Percentiles rank a stretch among this genome's conserved stretches.
Evolutionary conservation across 2,888 invertebrate genomes (phyloP).

Genomic region (Papilio demoleus): DNA sequence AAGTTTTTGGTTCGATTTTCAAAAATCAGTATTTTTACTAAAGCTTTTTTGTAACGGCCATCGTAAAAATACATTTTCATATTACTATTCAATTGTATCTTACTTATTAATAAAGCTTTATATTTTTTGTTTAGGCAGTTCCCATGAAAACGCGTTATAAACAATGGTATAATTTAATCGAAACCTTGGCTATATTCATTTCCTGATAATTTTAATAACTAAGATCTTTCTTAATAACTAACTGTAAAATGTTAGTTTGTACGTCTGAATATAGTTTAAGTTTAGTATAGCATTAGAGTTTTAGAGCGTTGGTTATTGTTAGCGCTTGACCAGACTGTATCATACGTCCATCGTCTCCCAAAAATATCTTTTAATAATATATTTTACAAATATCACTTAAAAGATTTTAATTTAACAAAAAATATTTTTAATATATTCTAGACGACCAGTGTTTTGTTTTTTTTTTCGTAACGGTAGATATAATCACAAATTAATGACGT

Average conservation of each 20-base stretch:
- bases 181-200: slow-evolving; percentile 11
- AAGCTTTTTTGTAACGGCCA: too few relatives aligned
- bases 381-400: too few relatives aligned
- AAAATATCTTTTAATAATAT: too few relatives aligned
- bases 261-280: too few relatives aligned
- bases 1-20: not conserved
- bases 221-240: not conserved
- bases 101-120: not conserved
- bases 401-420: too few relatives aligned
- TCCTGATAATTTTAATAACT: slow-evolving; percentile 8
- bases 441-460: not conserved
- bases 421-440: not conserved
- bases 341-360: too few relatives aligned
- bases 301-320: too few relatives aligned
- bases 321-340: too few relatives aligned
- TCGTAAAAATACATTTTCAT: not conserved
- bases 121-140: slow-evolving; percentile 3
- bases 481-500: slow-evolving; percentile 22
- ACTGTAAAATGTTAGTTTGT: too few relatives aligned
- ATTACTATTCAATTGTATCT: not conserved
- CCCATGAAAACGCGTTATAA: not conserved
- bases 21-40: too few relatives aligned
- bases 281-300: too few relatives aligned
- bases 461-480: slow-evolving; percentile 9
- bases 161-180: slow-evolving; percentile 4